Evolutionary conservation across 2,113 vertebrate species (phyloP).

Genomic region (Macaca mulatta): DNA sequence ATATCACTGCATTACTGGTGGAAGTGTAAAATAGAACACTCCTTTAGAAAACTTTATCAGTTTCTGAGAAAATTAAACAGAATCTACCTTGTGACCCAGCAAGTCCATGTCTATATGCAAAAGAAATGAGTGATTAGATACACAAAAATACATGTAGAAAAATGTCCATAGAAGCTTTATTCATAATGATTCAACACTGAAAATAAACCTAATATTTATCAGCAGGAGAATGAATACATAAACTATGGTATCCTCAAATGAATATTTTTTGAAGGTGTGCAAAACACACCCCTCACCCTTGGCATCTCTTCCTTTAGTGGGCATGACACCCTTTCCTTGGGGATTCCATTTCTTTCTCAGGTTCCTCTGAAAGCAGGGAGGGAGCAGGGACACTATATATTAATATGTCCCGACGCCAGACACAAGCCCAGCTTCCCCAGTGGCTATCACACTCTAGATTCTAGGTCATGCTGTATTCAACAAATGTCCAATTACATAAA

Average conservation of each 20-base stretch:
- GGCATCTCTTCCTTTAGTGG: not conserved
- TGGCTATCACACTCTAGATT: not conserved
- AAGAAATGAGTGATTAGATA: not conserved
- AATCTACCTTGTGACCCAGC: not conserved
- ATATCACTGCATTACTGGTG: not conserved
- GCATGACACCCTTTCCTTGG: no score
- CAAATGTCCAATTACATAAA: not conserved
- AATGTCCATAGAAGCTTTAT: not conserved
- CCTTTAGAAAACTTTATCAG: not conserved
- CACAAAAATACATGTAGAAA: not conserved
- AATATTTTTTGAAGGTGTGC: not conserved
- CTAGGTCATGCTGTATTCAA: not conserved
- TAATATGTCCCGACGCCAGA: not conserved
- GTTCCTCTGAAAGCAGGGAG: not conserved
- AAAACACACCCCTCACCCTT: not conserved
- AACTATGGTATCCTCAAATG: no score
- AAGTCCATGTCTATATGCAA: not conserved
- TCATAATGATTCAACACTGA: not conserved
- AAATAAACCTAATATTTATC: not conserved
- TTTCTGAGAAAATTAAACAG: constrained; percentile 35
- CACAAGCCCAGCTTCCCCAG: no score
- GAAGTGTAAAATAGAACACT: not conserved
- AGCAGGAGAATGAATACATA: not conserved
- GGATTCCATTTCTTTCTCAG: not conserved
- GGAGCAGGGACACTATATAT: accelerated